Conservation (phyloP, 2,888 invertebrate species). For the Scrobipalpa atriplicella region DNA sequence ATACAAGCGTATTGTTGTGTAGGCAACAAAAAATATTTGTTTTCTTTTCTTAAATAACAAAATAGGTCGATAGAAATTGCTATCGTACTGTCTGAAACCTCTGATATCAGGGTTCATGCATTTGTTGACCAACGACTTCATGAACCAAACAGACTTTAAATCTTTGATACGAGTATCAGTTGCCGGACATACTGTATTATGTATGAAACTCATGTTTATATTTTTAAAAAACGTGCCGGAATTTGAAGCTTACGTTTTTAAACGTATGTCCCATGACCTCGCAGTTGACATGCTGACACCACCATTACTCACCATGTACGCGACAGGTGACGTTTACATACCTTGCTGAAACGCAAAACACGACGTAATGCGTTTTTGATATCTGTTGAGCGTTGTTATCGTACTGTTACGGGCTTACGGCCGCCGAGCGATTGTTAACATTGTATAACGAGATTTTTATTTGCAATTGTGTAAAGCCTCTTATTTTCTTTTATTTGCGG, state of each 20-base stretch:
- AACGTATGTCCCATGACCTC: background rate
- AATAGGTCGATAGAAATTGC: too few species aligned
- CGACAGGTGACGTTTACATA: background rate
- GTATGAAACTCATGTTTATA: background rate
- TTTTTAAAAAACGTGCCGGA: background rate
- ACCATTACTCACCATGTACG: conserved; percentile 1
- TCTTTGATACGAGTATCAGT: too few species aligned
- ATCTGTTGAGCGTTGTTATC: conserved; percentile 27
- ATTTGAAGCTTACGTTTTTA: background rate
- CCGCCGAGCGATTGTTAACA: conserved; percentile 24
- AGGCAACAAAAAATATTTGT: too few species aligned
- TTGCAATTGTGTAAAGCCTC: conserved; percentile 7
- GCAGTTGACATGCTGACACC: background rate
- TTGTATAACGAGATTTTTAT: conserved; percentile 18
- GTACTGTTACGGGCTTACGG: conserved; percentile 26
- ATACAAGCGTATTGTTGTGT: too few species aligned
- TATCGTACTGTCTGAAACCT: too few species aligned
- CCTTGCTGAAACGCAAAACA: conserved; percentile 14
- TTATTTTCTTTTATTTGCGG: background rate
- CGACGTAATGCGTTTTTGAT: conserved; percentile 38
- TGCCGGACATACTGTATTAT: background rate
- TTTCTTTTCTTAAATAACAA: too few species aligned
- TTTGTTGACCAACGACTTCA: too few species aligned
- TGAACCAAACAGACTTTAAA: too few species aligned
- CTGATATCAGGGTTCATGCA: too few species aligned